Conservation (phyloP, 2,888 invertebrate genomes). For the Calameuta filiformis region DNA sequence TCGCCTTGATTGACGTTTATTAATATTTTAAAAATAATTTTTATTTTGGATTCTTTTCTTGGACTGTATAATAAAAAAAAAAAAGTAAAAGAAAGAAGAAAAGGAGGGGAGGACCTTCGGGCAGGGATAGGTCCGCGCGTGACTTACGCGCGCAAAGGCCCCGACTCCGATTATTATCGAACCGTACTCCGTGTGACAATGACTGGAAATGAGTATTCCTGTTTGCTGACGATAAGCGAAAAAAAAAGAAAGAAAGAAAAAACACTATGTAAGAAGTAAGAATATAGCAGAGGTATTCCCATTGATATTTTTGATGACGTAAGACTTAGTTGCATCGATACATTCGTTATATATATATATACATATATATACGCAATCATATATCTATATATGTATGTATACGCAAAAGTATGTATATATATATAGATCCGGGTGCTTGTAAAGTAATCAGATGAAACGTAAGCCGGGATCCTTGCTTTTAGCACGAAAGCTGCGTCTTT, state of each 20-base stretch:
- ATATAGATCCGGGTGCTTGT: conserved; percentile 48
- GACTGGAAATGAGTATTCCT: conserved; percentile 62
- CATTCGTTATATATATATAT: conserved; percentile 31
- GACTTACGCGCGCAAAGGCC: not conserved
- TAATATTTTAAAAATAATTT: not conserved
- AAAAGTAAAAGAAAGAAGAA: not conserved
- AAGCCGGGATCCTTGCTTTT: not conserved
- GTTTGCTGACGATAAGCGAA: conserved; percentile 43
- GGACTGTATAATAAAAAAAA: not conserved
- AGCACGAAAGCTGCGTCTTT: not conserved
- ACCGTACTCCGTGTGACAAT: conserved; percentile 51
- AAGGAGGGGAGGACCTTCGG: not conserved
- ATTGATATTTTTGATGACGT: conserved; percentile 62
- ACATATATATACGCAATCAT: not conserved
- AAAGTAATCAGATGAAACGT: conserved; percentile 51
- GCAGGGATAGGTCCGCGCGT: not conserved
- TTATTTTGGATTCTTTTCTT: not conserved
- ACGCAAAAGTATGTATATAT: not conserved
- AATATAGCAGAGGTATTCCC: conserved; percentile 59
- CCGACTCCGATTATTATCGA: not conserved
- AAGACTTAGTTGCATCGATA: conserved; percentile 55
- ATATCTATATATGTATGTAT: not conserved
- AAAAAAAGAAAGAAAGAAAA: conserved; percentile 16
- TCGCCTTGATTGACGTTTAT: not conserved
- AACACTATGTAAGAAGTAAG: conserved; percentile 44